Base-by-base conservation (phyloP, 1,140 invertebrate species). In the Camponotus pennsylvanicus region DNA sequence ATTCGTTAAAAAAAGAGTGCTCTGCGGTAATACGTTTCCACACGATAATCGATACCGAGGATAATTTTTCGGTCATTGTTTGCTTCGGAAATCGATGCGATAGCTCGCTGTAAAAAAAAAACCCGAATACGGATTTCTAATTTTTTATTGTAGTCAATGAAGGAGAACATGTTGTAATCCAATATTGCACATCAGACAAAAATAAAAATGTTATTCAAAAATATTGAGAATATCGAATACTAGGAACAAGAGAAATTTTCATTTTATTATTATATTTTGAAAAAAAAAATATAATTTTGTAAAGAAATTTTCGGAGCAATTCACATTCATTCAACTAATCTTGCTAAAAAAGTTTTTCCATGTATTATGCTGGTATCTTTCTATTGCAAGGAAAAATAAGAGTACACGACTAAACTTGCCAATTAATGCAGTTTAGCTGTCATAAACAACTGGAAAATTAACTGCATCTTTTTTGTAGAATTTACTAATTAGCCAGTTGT, bases 1-100 rank as follows among this genome's bases (percentile, higher is more conserved):
- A 89, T 70, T 82, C 52, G 79, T 82, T 71, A 71, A 82, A 82
- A 82, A 70, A 45, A 73, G 3, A 5, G 4, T 21, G 8, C 1
- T 71, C 42, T 32, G 37, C 37, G 1, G 2, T 34, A 69, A 66
- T 67, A 45, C n/a, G 37, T 21, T 27, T 27, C 42, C 45, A 34
- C 3, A 5, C 34, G 32, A 13, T 70, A 15, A 63, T 37, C 55
- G 69, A 82, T 73, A 34, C 37, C 8, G 21, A n/a, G 67, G 61
- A 82, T 73, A 59, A 73, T 73, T 52, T 52, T 52, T 61, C 37
- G 37, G 1, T 57, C 64, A 21, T 57, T 59, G 52, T 59, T 45
- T 82, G 27, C 40, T 27, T 42, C 27, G 9, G 8, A 73, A 37
- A 32, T n/a, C 37, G 27, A 61, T 21, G 27, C 52, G 18, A 27